These are phyloP conservation scores for Irena cyanogastra DNA, from an alignment of 2,113 vertebrate genomes.

Conservation along the genomic window DNA sequence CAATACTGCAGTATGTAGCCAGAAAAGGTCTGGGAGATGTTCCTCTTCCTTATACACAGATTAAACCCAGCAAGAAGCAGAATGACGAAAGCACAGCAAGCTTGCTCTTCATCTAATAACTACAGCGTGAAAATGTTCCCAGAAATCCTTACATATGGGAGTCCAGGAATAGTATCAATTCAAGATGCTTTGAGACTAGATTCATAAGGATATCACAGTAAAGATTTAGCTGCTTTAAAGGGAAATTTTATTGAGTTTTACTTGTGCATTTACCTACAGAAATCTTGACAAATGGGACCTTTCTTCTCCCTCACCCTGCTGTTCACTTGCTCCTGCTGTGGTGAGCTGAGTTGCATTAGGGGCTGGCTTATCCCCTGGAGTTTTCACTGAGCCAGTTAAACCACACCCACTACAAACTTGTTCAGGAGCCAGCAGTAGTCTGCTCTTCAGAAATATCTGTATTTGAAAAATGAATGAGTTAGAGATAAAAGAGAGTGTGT, in stretches of 20 bases:
- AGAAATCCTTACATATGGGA: neutral
- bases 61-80: neutral
- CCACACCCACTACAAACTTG: neutral
- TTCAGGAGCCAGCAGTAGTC: neutral
- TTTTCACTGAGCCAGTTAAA: neutral
- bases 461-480: conserved; percentile 41
- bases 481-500: neutral
- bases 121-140: neutral
- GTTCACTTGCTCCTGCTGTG: neutral
- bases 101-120: neutral
- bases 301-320: neutral
- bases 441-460: conserved; percentile 2
- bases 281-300: neutral
- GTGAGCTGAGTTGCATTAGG: neutral
- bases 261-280: neutral
- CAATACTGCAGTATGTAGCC: neutral
- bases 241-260: neutral
- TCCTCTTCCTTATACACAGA: neutral
- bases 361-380: neutral
- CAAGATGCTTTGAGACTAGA: neutral
- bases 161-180: neutral
- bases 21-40: neutral
- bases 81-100: neutral
- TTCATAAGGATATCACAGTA: neutral
- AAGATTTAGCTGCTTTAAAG: neutral